A percentile compares a stretch with the other conserved stretches of the same genome.
Evolutionary conservation across 2,113 vertebrate species (phyloP).

Genomic region (Solea solea): DNA sequence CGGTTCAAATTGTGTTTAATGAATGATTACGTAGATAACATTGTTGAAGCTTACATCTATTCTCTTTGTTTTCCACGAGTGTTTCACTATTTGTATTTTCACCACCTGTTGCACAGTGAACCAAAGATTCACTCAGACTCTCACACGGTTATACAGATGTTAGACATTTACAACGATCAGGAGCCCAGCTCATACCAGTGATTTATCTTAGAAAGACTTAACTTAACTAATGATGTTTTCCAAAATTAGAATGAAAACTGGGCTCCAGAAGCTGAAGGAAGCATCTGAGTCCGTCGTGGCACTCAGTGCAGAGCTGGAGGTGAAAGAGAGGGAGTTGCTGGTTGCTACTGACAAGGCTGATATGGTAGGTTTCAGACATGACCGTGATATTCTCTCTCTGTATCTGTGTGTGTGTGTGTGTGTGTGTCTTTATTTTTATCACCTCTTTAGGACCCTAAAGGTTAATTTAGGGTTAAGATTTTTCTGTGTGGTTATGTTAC

Average conservation of each 20-base stretch:
- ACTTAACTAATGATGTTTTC: no score
- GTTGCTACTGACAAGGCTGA: slow-evolving; percentile 95
- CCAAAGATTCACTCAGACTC: not conserved
- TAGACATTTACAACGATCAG: slow-evolving; percentile 2
- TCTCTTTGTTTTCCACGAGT: no score
- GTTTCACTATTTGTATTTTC: not conserved
- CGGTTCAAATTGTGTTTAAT: no score
- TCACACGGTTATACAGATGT: not conserved
- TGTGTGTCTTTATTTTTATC: no score
- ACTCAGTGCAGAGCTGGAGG: slow-evolving; percentile 90
- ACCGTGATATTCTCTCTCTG: not conserved
- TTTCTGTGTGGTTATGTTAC: no score
- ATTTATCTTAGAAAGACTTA: no score
- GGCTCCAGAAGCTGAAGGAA: slow-evolving; percentile 93
- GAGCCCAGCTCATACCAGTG: not conserved
- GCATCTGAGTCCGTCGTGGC: slow-evolving; percentile 91
- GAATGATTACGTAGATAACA: no score
- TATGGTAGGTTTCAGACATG: slow-evolving; percentile 76
- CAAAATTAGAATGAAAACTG: slow-evolving; percentile 89
- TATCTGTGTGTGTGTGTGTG: not conserved
- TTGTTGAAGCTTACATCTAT: no score
- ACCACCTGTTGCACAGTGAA: not conserved
- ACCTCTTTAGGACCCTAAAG: no score
- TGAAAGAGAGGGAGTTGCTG: slow-evolving; percentile 93
- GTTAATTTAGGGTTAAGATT: not conserved